phyloP scores from a whole-genome alignment of 2,888 invertebrate species.

The Sinhomidia bicolor region DNA sequence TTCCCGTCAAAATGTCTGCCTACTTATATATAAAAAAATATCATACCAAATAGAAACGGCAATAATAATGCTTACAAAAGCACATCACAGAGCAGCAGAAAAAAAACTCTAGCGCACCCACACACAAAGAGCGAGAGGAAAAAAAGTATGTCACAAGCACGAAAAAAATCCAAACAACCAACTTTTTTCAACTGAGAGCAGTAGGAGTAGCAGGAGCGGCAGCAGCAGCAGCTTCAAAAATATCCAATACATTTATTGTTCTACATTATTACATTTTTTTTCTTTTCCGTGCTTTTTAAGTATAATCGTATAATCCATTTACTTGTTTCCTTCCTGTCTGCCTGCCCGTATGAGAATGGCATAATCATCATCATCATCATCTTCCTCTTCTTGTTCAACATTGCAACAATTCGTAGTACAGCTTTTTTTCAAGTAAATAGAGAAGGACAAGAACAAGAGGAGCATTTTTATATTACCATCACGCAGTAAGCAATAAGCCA shows the following conservation, averaged over 20 bases:
- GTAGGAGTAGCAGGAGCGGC: too few species aligned
- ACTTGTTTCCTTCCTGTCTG: not conserved
- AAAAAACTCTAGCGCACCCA: not conserved
- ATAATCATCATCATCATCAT: not conserved
- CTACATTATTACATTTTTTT: slow-evolving; percentile 22
- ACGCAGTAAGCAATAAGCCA: not conserved
- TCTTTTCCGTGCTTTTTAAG: not conserved
- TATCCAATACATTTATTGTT: slow-evolving; percentile 22
- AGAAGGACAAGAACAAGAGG: not conserved
- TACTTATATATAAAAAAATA: not conserved
- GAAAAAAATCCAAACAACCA: not conserved
- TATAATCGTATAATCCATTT: slow-evolving; percentile 23
- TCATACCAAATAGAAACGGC: not conserved
- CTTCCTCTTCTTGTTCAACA: not conserved
- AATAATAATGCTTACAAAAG: not conserved
- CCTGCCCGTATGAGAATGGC: not conserved
- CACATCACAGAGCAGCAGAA: too few species aligned
- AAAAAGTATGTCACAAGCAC: slow-evolving; percentile 20
- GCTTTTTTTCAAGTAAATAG: too few species aligned
- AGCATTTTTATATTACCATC: not conserved
- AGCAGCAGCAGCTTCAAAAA: not conserved
- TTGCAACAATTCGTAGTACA: too few species aligned
- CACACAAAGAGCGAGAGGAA: too few species aligned
- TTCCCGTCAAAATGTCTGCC: too few species aligned
- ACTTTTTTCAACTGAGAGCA: not conserved